Conservation (phyloP, 2,797 vertebrate species). For the Pterois miles region DNA sequence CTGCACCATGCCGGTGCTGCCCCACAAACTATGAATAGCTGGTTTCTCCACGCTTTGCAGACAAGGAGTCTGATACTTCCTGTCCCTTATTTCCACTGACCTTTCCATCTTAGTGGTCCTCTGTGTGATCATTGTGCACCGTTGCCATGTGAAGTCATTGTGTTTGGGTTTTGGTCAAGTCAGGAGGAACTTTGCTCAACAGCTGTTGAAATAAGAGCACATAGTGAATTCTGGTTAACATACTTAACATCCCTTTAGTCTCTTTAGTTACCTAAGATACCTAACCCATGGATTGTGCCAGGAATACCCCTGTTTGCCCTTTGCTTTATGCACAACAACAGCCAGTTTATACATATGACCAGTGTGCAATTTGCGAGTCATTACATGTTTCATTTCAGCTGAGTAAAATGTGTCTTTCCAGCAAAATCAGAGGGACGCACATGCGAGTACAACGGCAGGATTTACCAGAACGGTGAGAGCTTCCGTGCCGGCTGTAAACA, state of each 20-base stretch:
- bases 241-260: background rate
- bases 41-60: conserved; percentile 50
- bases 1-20: conserved; percentile 44
- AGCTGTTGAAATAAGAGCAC: conserved; percentile 34
- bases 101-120: conserved; percentile 22
- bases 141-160: conserved; percentile 8
- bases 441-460: conserved; percentile 83
- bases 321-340: background rate
- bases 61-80: conserved; percentile 66
- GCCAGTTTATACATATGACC: background rate
- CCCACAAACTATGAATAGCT: conserved; percentile 76
- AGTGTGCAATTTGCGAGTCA: background rate
- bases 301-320: background rate
- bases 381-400: background rate
- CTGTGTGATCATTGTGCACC: conserved; percentile 5
- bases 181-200: background rate
- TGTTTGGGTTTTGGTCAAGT: conserved; percentile 9
- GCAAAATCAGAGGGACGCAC: conserved; percentile 84
- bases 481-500: conserved; percentile 86
- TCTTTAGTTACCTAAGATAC: background rate
- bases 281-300: background rate
- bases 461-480: conserved; percentile 86
- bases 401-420: conserved; percentile 48
- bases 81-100: conserved; percentile 46
- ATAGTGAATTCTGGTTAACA: conserved; percentile 8